phyloP scores from a whole-genome alignment of 2,797 vertebrate species.

The Lycodopsis pacificus region DNA sequence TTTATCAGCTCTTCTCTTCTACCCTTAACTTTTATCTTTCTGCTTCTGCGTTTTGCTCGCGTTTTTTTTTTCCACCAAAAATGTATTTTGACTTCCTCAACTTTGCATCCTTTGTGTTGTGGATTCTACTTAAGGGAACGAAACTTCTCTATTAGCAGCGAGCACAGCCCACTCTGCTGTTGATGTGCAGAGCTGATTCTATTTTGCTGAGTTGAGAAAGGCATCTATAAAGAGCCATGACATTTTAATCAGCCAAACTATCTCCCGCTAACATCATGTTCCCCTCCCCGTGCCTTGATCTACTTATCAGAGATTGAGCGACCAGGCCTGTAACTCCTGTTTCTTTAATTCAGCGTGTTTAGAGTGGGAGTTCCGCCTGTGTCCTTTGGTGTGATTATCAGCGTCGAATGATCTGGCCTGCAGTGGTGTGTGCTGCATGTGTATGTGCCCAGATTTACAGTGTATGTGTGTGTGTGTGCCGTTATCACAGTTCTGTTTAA shows the following conservation, averaged over 20 bases:
- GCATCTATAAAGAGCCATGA: conserved; percentile 83
- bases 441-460: conserved; percentile 13
- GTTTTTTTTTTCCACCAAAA: conserved; percentile 3
- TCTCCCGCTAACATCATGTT: conserved; percentile 81
- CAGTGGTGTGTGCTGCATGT: conserved; percentile 57
- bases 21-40: conserved; percentile 35
- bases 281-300: conserved; percentile 80
- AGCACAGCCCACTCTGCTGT: conserved; percentile 75
- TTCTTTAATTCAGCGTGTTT: conserved; percentile 78
- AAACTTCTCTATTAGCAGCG: conserved; percentile 77
- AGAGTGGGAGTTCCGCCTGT: conserved; percentile 79
- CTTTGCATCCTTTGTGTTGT: conserved; percentile 66
- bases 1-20: conserved; percentile 41
- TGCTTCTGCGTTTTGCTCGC: conserved; percentile 3
- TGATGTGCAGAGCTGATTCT: conserved; percentile 77
- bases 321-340: conserved; percentile 74
- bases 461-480: conserved; percentile 15
- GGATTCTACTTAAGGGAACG: conserved; percentile 58
- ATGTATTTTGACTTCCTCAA: conserved; percentile 15
- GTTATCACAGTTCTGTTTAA: conserved; percentile 61
- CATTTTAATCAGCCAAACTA: conserved; percentile 84
- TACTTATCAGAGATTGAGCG: conserved; percentile 80
- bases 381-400: conserved; percentile 78
- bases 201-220: conserved; percentile 82
- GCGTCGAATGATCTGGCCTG: conserved; percentile 68